phyloP scores from a whole-genome alignment of 2,797 vertebrate species.

The Argyrosomus regius region DNA sequence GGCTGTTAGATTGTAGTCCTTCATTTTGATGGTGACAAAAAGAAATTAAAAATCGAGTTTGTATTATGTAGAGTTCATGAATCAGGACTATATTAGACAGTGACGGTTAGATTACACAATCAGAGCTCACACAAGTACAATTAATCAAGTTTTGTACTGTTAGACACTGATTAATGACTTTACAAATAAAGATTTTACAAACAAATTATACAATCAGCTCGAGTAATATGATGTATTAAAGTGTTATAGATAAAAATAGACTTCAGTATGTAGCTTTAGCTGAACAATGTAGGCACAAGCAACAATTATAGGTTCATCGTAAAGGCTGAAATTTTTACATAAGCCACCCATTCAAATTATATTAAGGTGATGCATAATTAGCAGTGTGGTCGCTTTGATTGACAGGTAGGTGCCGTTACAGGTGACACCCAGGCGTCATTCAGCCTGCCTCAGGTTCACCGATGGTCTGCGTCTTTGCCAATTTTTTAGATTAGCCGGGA shows the following conservation, averaged over 20 bases:
- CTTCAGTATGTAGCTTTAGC: no score
- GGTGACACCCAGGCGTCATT: no score
- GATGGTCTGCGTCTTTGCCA: no score
- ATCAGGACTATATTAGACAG: conserved; percentile 27
- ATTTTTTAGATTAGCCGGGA: no score
- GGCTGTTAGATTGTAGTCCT: conserved; percentile 47
- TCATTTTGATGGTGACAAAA: conserved; percentile 56
- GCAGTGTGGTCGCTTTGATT: no score
- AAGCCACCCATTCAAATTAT: no score
- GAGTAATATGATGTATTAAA: not conserved
- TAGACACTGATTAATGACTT: conserved; percentile 2
- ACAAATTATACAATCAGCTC: not conserved
- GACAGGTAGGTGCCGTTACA: no score
- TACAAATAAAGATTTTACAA: not conserved
- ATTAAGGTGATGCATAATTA: no score
- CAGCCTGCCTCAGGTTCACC: no score
- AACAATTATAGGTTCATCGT: no score
- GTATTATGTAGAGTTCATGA: conserved; percentile 54
- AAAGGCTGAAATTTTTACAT: no score
- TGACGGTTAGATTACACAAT: conserved; percentile 21
- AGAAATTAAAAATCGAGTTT: conserved; percentile 39
- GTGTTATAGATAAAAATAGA: not conserved
- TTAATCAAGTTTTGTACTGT: not conserved
- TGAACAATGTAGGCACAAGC: no score
- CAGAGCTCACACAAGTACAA: conserved; percentile 20